A percentile compares a stretch with the other conserved stretches of the same genome.
Evolutionary conservation across 2,888 invertebrate species (phyloP).

Genomic region (Dicyrtomina minuta): DNA sequence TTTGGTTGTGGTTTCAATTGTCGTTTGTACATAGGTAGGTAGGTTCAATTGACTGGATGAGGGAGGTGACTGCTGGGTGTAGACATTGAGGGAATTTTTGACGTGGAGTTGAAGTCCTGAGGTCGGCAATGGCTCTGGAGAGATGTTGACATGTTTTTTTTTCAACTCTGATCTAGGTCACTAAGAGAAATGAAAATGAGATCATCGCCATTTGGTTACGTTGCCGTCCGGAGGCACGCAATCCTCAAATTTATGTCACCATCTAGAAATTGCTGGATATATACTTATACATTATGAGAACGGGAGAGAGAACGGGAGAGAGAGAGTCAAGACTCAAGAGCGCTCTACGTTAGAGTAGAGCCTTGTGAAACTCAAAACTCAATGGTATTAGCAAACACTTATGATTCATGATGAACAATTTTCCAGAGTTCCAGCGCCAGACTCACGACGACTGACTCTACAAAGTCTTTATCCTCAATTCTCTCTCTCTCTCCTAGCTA

Average conservation of each 20-base stretch:
- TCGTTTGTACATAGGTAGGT: not conserved
- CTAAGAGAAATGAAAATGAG: constrained; percentile 30
- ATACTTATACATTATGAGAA: too few relatives aligned
- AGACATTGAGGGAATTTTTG: too few relatives aligned
- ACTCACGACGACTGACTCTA: too few relatives aligned
- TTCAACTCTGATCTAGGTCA: constrained; percentile 14
- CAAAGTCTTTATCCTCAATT: too few relatives aligned
- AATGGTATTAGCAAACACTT: too few relatives aligned
- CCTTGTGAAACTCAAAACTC: not conserved
- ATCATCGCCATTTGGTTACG: constrained; percentile 22
- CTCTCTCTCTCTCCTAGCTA: too few relatives aligned
- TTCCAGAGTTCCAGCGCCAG: too few relatives aligned
- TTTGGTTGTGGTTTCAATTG: not conserved
- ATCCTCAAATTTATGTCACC: constrained; percentile 46
- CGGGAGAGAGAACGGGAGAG: not conserved
- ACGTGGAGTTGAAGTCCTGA: not conserved
- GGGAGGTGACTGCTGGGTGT: too few relatives aligned
- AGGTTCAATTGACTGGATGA: too few relatives aligned
- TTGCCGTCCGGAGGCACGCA: constrained; percentile 37
- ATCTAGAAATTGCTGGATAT: not conserved
- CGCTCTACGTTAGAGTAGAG: not conserved
- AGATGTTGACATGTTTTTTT: constrained; percentile 26
- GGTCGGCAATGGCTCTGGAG: not conserved
- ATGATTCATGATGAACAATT: too few relatives aligned
- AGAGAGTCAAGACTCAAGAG: not conserved